These are phyloP conservation scores for Marmota monax DNA, from an alignment of 2,113 vertebrate genomes.

Conservation along the genomic window DNA sequence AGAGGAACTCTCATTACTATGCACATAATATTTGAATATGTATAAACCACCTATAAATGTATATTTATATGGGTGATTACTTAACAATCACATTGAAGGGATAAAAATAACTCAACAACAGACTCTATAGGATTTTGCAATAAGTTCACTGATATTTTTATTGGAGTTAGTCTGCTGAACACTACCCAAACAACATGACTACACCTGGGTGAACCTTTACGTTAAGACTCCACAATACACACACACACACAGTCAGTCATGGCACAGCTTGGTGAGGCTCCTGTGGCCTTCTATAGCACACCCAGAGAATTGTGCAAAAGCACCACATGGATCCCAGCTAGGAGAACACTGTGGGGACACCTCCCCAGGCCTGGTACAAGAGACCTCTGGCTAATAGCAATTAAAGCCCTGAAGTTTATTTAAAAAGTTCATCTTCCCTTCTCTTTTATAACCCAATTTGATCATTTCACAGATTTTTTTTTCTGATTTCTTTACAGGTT, in stretches of 20 bases:
- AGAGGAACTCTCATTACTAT: not conserved
- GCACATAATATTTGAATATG: not conserved
- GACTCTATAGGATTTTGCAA: not conserved
- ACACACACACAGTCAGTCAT: not conserved
- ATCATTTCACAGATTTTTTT: not conserved
- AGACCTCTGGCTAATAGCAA: not conserved
- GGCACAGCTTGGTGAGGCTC: not conserved
- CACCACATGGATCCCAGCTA: rapidly evolving
- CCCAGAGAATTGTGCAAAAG: not conserved
- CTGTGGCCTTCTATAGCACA: rapidly evolving
- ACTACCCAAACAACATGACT: not conserved
- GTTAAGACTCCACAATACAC: not conserved
- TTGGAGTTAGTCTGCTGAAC: not conserved
- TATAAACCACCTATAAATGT: not conserved
- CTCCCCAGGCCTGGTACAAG: not conserved
- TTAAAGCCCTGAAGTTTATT: not conserved
- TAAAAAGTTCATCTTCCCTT: not conserved
- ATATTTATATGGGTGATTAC: not conserved
- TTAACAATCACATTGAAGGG: not conserved
- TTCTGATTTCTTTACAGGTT: not conserved
- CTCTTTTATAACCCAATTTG: not conserved
- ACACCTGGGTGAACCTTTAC: not conserved
- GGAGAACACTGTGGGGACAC: not conserved
- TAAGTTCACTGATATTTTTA: not conserved
- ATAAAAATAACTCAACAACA: not conserved